A percentile compares a stretch with the other conserved stretches of the same genome.
These are phyloP conservation scores for Rhagium mordax DNA, from an alignment of 2,888 invertebrate genomes.

Conservation along the genomic window DNA sequence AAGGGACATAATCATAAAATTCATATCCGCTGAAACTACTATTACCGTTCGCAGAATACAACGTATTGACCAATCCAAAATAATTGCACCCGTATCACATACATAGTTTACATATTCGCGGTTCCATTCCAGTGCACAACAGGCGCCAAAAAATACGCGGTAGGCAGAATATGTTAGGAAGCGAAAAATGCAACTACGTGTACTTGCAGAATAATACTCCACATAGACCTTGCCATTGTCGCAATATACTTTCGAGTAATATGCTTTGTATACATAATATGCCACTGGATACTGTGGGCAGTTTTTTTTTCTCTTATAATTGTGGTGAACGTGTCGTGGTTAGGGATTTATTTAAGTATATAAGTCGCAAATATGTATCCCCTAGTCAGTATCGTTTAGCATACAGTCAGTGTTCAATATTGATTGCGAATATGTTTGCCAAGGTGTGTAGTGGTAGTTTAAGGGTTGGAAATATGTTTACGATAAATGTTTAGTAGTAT, in stretches of 20 bases:
- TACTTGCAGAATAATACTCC: slow-evolving; percentile 45
- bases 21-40: neutral
- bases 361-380: slow-evolving; percentile 55
- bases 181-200: slow-evolving; percentile 49
- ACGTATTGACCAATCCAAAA: slow-evolving; percentile 17
- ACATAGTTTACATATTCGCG: slow-evolving; percentile 33
- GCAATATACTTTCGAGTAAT: slow-evolving; percentile 61
- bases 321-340: slow-evolving; percentile 62
- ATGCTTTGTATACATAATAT: slow-evolving; percentile 61
- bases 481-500: no score
- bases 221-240: slow-evolving; percentile 59
- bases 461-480: slow-evolving; percentile 24
- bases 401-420: slow-evolving; percentile 44
- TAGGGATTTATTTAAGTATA: slow-evolving; percentile 57
- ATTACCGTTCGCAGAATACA: neutral
- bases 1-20: neutral
- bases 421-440: slow-evolving; percentile 55
- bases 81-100: slow-evolving; percentile 12
- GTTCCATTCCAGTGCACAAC: slow-evolving; percentile 54
- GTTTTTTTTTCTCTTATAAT: slow-evolving; percentile 57
- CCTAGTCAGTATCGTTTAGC: slow-evolving; percentile 55
- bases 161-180: slow-evolving; percentile 41
- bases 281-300: slow-evolving; percentile 50
- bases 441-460: slow-evolving; percentile 56
- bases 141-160: slow-evolving; percentile 55